Evolutionary conservation across 1,140 invertebrate genomes (phyloP).

Genomic region (Oncopodura yosiiana): DNA sequence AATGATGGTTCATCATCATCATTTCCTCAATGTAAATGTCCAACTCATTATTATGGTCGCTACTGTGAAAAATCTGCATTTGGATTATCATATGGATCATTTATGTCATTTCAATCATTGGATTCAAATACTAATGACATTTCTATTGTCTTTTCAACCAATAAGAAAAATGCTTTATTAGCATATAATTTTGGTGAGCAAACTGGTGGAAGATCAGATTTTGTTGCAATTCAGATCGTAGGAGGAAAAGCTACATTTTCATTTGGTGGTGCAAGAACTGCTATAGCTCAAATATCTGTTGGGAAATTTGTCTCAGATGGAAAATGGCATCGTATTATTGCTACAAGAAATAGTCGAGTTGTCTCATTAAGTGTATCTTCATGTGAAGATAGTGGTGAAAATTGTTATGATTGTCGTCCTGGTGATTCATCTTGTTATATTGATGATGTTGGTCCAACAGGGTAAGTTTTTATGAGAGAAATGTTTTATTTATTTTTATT

Average conservation of each 20-base stretch:
- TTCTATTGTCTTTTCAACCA: slow-evolving; percentile 80
- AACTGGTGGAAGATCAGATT: slow-evolving; percentile 78
- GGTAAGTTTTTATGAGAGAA: slow-evolving; percentile 60
- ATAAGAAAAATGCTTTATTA: slow-evolving; percentile 70
- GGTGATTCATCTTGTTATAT: slow-evolving; percentile 69
- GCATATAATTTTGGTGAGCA: slow-evolving; percentile 82
- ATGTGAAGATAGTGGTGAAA: slow-evolving; percentile 72
- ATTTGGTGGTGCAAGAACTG: slow-evolving; percentile 74
- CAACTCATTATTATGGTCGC: slow-evolving; percentile 69
- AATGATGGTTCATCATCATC: slow-evolving; percentile 57
- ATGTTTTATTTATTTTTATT: slow-evolving; percentile 10
- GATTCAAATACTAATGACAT: slow-evolving; percentile 82
- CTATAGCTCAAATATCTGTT: slow-evolving; percentile 66
- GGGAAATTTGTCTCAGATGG: slow-evolving; percentile 65
- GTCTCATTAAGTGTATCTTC: slow-evolving; percentile 69
- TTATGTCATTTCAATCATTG: slow-evolving; percentile 72
- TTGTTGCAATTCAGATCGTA: slow-evolving; percentile 79
- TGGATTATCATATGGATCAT: slow-evolving; percentile 80
- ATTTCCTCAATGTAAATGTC: slow-evolving; percentile 72
- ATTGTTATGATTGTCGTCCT: slow-evolving; percentile 71
- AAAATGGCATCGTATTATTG: slow-evolving; percentile 81
- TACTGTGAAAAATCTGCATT: slow-evolving; percentile 82
- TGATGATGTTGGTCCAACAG: slow-evolving; percentile 70
- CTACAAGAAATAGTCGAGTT: slow-evolving; percentile 74
- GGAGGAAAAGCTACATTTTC: slow-evolving; percentile 74